Conservation (phyloP, 2,797 vertebrate species). For the Trachurus trachurus region DNA sequence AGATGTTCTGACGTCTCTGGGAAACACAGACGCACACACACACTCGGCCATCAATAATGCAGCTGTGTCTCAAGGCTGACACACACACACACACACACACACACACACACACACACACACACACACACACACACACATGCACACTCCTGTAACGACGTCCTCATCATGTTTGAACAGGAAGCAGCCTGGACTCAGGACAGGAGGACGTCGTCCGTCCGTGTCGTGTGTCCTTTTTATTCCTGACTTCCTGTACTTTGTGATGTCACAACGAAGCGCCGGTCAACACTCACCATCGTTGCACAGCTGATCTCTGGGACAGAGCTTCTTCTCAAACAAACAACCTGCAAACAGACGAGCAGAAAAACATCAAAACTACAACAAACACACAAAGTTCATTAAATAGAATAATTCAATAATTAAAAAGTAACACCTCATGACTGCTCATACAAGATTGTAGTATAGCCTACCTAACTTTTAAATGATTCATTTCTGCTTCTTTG, state of each 20-base stretch:
- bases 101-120: conserved; percentile 6
- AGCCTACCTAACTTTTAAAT: too few species aligned
- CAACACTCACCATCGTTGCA: conserved; percentile 84
- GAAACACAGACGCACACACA: background rate
- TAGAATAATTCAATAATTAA: too few species aligned
- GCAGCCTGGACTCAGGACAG: too few species aligned
- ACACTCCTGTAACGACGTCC: conserved; percentile 24
- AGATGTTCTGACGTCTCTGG: too few species aligned
- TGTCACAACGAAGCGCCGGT: background rate
- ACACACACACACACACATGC: background rate
- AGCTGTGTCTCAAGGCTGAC: conserved; percentile 1
- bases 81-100: conserved; percentile 12
- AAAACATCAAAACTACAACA: background rate
- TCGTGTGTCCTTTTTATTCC: too few species aligned
- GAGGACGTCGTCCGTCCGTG: too few species aligned
- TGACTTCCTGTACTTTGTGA: too few species aligned
- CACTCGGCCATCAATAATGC: conserved; percentile 47
- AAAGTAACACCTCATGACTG: too few species aligned
- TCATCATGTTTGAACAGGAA: conserved; percentile 22
- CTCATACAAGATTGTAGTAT: too few species aligned
- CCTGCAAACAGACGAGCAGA: conserved; percentile 69
- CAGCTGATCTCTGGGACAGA: conserved; percentile 80
- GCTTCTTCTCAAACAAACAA: conserved; percentile 86
- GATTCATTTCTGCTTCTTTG: too few species aligned
- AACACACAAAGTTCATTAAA: too few species aligned